phyloP scores from a whole-genome alignment of 2,888 invertebrate genomes.

The Blastobasis lacticolella region DNA sequence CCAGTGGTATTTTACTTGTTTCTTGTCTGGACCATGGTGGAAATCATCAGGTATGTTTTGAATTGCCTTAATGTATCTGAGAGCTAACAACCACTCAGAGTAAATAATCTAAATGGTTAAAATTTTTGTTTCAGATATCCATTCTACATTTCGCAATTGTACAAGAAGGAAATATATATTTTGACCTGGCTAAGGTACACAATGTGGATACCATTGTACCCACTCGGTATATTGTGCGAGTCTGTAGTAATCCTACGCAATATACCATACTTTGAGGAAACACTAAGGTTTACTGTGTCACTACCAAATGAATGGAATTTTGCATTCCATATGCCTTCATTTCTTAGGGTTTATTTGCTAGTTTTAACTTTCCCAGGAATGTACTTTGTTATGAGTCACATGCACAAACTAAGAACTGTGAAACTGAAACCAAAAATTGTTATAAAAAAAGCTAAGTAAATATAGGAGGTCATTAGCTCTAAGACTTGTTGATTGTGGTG shows the following conservation, averaged over 20 bases:
- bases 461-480: no score
- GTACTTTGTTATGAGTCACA: constrained; percentile 87
- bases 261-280: constrained; percentile 92
- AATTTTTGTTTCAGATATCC: constrained; percentile 84
- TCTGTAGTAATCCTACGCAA: constrained; percentile 86
- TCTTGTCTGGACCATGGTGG: constrained; percentile 85
- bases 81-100: no score
- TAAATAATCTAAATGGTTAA: not conserved
- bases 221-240: constrained; percentile 91
- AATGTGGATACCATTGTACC: constrained; percentile 95
- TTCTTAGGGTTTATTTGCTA: constrained; percentile 85
- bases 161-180: constrained; percentile 81
- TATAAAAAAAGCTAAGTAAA: constrained; percentile 56
- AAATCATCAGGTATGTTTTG: constrained; percentile 81
- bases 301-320: constrained; percentile 91
- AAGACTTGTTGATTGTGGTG: no score
- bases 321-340: constrained; percentile 87
- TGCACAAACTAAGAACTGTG: constrained; percentile 82
- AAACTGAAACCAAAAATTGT: constrained; percentile 74
- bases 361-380: constrained; percentile 84
- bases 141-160: constrained; percentile 88
- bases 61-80: no score
- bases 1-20: constrained; percentile 93
- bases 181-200: constrained; percentile 95
- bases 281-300: constrained; percentile 80